Evolutionary conservation across 2,888 invertebrate species (phyloP), one percentile per base, ranked within the genome.

Genomic region (Embidobia sp.): DNA sequence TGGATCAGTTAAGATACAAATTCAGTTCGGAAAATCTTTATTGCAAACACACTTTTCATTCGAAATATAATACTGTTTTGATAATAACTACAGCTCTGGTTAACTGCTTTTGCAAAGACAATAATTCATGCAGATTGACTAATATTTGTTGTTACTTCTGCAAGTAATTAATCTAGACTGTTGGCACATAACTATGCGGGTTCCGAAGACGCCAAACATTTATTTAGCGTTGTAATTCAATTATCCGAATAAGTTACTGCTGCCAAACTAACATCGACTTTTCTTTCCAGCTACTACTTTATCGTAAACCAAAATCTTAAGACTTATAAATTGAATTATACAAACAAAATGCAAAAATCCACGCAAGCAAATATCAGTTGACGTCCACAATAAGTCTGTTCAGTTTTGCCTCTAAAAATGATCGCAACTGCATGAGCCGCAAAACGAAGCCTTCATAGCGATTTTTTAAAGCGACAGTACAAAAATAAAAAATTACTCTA

Each of bases 401-500:
- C 10, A 11, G 6, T 22, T 6, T 3, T 22, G 3, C 6, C 3
- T 22, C 6, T 22, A 22, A 22, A 22, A 22, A 22, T 22, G n/a
- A 29, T 44, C 29, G 11, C 33, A 1, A 29, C 37, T 51, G 31
- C 16, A 13, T 6, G 5, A 6, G 19, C 27, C 57, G 3, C 31
- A 13, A 6, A 63, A 15, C 29, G 40, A 35, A 22, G 13, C 44
- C 40, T 48, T 55, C 55, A 63, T 61, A 63, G 37, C 27, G 10
- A 63, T 35, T 29, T 55, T 55, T 15, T 42, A 61, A 40, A 55
- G n/a, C 46, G 33, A 37, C 55, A 35, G 57, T 27, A 49, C 49
- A 59, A 55, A 64, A 73, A 63, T 49, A 73, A 53, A 64, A 33
- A 64, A 69, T 57, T 49, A 64, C 55, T 29, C 27, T 11, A 48